These are phyloP conservation scores for Melanaphis sacchari DNA, from an alignment of 1,140 invertebrate genomes.

Conservation along the genomic window DNA sequence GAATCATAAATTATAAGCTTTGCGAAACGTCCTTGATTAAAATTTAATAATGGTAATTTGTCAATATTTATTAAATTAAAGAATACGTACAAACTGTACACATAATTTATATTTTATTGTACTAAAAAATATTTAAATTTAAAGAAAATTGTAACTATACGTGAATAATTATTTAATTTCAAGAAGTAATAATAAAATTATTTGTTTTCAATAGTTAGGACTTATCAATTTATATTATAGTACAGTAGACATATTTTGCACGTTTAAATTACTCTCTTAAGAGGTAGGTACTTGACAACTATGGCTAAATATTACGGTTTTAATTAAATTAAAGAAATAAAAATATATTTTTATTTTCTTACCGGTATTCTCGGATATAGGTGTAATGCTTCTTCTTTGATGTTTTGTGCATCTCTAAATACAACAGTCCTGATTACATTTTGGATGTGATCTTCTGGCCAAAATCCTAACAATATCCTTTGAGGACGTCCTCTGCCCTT, in stretches of 20 bases:
- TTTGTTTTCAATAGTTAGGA: background rate
- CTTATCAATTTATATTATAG: background rate
- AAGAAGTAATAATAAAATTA: background rate
- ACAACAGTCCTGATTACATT: slow-evolving; percentile 90
- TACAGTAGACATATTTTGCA: background rate
- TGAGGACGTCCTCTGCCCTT: slow-evolving; percentile 89
- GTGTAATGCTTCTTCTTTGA: slow-evolving; percentile 76
- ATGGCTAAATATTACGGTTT: slow-evolving; percentile 9
- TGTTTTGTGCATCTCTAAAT: slow-evolving; percentile 81
- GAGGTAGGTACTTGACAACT: background rate
- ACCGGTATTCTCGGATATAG: slow-evolving; percentile 66
- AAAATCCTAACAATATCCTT: slow-evolving; percentile 85
- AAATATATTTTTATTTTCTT: slow-evolving; percentile 59
- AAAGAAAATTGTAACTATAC: background rate
- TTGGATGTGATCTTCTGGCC: slow-evolving; percentile 91
- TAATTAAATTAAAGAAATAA: background rate
- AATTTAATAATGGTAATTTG: slow-evolving; percentile 53
- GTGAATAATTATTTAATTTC: background rate
- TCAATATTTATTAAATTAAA: slow-evolving; percentile 48
- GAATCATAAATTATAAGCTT: slow-evolving; percentile 51
- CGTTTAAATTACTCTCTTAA: background rate
- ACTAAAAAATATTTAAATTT: background rate
- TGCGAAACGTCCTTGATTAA: slow-evolving; percentile 49
- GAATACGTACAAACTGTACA: slow-evolving; percentile 5
- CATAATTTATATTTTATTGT: background rate